Evolutionary conservation across 1,140 invertebrate genomes (phyloP).

Genomic region (Dendroctonus ponderosae): DNA sequence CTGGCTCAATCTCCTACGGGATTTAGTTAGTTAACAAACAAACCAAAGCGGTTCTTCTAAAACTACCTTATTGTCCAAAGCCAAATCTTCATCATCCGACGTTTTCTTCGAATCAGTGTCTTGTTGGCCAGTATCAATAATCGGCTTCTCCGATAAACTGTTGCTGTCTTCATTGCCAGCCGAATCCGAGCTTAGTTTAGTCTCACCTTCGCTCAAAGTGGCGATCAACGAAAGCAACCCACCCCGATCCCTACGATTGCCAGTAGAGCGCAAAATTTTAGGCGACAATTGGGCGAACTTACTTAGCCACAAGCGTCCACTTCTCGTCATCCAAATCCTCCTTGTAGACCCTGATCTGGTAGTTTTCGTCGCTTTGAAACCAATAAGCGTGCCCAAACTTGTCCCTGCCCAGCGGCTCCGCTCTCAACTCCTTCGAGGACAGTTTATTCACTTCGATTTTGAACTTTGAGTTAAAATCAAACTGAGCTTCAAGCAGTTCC

Average conservation of each 20-base stretch:
- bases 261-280: not conserved
- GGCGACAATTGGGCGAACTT: constrained; percentile 26
- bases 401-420: constrained; percentile 87
- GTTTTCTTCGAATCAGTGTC: constrained; percentile 37
- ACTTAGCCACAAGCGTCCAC: constrained; percentile 90
- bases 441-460: constrained; percentile 87
- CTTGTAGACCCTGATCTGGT: constrained; percentile 87
- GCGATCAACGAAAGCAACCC: constrained; percentile 73
- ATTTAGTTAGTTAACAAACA: too few species aligned
- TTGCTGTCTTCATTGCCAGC: constrained; percentile 67
- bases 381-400: constrained; percentile 88
- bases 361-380: constrained; percentile 85
- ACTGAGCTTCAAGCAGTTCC: constrained; percentile 90
- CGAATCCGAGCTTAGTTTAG: constrained; percentile 56
- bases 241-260: constrained; percentile 62
- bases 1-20: not conserved
- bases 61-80: constrained; percentile 14
- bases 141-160: constrained; percentile 57
- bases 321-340: constrained; percentile 95
- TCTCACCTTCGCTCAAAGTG: constrained; percentile 66
- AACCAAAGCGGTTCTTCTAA: not conserved
- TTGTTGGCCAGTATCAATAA: constrained; percentile 55
- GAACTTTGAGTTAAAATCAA: constrained; percentile 91
- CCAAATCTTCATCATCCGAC: constrained; percentile 30
- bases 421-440: constrained; percentile 73